Conservation (phyloP, 2,113 vertebrate species). For the Phoxinus phoxinus region DNA sequence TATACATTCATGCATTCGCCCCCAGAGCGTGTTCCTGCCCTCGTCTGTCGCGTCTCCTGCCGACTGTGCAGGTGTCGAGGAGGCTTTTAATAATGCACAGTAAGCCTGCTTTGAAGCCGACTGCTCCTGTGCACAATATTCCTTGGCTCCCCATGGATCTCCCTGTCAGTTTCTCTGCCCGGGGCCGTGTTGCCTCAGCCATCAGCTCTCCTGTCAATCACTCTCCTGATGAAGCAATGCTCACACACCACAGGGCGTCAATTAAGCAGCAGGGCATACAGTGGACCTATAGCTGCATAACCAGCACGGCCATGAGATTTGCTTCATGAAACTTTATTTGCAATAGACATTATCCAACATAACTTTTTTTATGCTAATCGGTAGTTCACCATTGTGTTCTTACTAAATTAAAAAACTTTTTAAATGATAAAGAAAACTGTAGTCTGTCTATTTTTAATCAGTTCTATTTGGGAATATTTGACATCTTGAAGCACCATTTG, state of each 20-base stretch:
- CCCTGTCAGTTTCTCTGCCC: conserved; percentile 62
- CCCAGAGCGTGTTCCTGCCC: conserved; percentile 43
- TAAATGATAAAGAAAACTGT: background rate
- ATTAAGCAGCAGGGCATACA: background rate
- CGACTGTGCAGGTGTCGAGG: conserved; percentile 62
- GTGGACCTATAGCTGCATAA: background rate
- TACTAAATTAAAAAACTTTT: background rate
- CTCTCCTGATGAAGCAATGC: conserved; percentile 18
- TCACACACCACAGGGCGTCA: background rate
- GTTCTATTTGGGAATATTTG: background rate
- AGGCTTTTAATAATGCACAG: conserved; percentile 65
- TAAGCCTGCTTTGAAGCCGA: conserved; percentile 63
- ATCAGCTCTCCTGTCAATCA: conserved; percentile 43
- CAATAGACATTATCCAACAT: background rate
- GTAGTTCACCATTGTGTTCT: background rate
- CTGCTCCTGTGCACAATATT: conserved; percentile 57
- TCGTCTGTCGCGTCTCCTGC: conserved; percentile 58
- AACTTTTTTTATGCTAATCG: background rate
- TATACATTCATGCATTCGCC: background rate
- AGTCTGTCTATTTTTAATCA: background rate
- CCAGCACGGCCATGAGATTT: background rate
- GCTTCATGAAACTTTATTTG: background rate
- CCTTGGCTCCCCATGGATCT: conserved; percentile 54
- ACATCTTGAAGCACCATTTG: background rate
- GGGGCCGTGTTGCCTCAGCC: conserved; percentile 52